phyloP scores from a whole-genome alignment of 2,888 invertebrate genomes.

The Trissolcus brochymenae region DNA sequence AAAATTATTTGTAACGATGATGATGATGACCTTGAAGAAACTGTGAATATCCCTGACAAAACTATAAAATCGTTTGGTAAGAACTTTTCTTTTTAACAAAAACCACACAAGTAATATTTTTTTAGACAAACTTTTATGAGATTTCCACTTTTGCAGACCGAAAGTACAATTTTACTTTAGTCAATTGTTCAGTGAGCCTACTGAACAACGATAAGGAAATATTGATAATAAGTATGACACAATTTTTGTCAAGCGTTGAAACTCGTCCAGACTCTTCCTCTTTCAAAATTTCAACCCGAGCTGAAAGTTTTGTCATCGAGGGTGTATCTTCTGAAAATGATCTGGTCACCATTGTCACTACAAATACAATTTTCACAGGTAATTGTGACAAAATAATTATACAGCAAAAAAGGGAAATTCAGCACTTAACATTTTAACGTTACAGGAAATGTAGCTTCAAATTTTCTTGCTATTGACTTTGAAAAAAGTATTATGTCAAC shows the following conservation, averaged over 20 bases:
- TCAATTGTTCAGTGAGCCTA: conserved; percentile 84
- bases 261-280: conserved; percentile 83
- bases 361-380: conserved; percentile 79
- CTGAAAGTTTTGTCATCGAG: conserved; percentile 87
- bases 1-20: conserved; percentile 4
- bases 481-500: conserved; percentile 83
- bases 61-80: conserved; percentile 80
- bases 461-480: conserved; percentile 85
- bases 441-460: conserved; percentile 81
- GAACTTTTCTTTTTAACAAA: background rate
- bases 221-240: conserved; percentile 84
- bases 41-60: conserved; percentile 73
- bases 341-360: conserved; percentile 83
- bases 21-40: conserved; percentile 24
- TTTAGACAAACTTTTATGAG: background rate
- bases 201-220: conserved; percentile 84
- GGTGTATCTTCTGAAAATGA: conserved; percentile 85
- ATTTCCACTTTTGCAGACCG: conserved; percentile 79
- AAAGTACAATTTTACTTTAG: conserved; percentile 85
- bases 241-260: conserved; percentile 83
- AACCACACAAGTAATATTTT: background rate
- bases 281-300: conserved; percentile 83
- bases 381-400: conserved; percentile 2
- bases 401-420: background rate
- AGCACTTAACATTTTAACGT: conserved; percentile 45